Conservation (phyloP, 2,888 invertebrate species). For the Acrocyrtus sp. region DNA sequence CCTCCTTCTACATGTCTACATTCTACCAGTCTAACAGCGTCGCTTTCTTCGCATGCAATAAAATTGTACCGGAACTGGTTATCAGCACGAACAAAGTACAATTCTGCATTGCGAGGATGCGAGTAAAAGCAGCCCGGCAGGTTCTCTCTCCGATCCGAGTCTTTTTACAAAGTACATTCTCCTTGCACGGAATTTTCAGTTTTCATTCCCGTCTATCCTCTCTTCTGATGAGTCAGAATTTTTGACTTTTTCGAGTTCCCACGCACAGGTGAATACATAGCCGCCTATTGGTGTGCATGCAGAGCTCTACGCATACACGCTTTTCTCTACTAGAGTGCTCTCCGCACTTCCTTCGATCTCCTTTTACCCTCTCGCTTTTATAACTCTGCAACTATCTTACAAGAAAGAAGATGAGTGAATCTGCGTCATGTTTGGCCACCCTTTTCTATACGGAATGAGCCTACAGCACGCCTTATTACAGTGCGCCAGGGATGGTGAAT, state of each 20-base stretch:
- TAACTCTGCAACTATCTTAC: neutral
- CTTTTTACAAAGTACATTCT: slow-evolving; percentile 12
- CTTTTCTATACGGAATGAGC: no score
- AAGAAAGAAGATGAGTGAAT: neutral
- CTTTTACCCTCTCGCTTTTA: neutral
- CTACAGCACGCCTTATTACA: no score
- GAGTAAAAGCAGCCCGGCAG: no score
- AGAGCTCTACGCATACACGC: neutral
- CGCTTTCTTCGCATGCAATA: no score
- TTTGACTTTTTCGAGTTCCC: neutral
- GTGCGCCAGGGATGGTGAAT: no score
- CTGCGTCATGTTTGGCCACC: no score
- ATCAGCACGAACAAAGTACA: no score
- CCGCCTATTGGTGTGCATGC: neutral
- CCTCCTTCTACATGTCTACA: no score
- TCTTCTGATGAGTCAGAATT: slow-evolving; percentile 31
- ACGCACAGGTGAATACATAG: neutral
- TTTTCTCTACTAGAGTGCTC: neutral
- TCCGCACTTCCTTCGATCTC: neutral
- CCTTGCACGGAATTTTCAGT: slow-evolving; percentile 25
- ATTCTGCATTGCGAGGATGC: no score
- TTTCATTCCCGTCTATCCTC: slow-evolving; percentile 12
- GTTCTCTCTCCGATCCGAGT: no score
- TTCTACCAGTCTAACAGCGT: no score
- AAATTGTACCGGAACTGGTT: no score